Percentiles rank a stretch among this genome's conserved stretches.
Conservation (phyloP, 2,113 vertebrate genomes). For the Gymnobelideus leadbeateri region DNA sequence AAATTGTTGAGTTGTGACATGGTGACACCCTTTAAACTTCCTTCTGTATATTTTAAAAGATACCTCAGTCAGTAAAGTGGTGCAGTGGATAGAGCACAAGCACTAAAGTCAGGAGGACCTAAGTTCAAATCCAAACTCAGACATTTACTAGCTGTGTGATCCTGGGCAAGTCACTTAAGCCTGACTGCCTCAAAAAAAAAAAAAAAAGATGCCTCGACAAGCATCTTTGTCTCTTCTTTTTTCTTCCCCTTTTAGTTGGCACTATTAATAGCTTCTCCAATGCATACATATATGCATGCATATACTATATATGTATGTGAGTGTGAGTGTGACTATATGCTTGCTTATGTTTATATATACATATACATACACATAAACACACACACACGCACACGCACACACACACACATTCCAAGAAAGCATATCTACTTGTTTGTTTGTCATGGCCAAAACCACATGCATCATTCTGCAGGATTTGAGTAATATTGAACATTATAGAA, state of each 20-base stretch:
- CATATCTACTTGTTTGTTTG: background rate
- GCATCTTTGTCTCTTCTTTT: background rate
- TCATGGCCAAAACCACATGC: background rate
- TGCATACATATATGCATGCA: background rate
- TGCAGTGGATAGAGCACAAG: background rate
- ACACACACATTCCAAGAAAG: background rate
- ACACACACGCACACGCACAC: no score
- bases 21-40: background rate
- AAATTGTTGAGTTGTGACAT: no score
- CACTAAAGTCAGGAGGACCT: background rate
- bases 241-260: background rate
- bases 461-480: background rate
- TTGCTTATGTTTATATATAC: background rate
- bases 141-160: background rate
- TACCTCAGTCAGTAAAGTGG: background rate
- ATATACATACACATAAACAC: background rate
- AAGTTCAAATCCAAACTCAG: background rate
- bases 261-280: background rate
- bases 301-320: no score
- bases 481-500: background rate
- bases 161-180: background rate
- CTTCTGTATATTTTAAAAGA: background rate
- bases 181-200: background rate
- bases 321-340: background rate
- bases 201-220: background rate